Evolutionary conservation across 2,888 invertebrate species (phyloP), one percentile per base, ranked within the genome.

Genomic region (Craniophora ligustri): DNA sequence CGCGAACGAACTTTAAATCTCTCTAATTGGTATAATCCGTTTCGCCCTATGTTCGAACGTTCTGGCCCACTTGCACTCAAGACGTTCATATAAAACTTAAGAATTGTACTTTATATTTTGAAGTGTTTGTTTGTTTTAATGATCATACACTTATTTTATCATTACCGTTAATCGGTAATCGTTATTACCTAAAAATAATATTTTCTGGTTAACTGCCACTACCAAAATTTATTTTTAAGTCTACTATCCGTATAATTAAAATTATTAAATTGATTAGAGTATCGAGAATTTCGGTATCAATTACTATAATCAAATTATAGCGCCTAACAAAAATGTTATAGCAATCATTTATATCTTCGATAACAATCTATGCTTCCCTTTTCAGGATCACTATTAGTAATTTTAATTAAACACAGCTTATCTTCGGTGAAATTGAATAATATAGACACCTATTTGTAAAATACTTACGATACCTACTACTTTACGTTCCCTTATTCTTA

Each of bases 11-110:
- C 79, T 83, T 73, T 64, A 79, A 86, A 88, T 85, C 88, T 81
- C 81, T 85, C 85, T 89, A 90, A 90, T 90, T 90, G 89, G 88
- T 75, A 81, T 88, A 89, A 90, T 88, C 89, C 85, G 75, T 78
- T 65, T 72, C 77, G 65, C 68, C 76, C 72, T 67, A 56, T 59
- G 65, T 69, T 73, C 60, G 56, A 70, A 66, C 70, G 62, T 72
- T 68, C 66, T 72, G 70, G 75, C 60, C 66, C 65, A 71, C 72
- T 71, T 82, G 77, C 78, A 78, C 66, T 73, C 58, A 66, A 77
- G 69, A 78, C 66, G 67, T 71, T 70, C 70, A 75, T 72, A 58
- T 64, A 35, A n/a, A 60, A 28, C 53, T 42, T 49, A 49, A 55
- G 41, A 53, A 70, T 32, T 41, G 49, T 45, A 40, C 61, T 61